Percentiles rank a stretch among this genome's conserved stretches.
Evolutionary conservation across 2,888 invertebrate species (phyloP).

Genomic region (Drosophila suboccidentalis): DNA sequence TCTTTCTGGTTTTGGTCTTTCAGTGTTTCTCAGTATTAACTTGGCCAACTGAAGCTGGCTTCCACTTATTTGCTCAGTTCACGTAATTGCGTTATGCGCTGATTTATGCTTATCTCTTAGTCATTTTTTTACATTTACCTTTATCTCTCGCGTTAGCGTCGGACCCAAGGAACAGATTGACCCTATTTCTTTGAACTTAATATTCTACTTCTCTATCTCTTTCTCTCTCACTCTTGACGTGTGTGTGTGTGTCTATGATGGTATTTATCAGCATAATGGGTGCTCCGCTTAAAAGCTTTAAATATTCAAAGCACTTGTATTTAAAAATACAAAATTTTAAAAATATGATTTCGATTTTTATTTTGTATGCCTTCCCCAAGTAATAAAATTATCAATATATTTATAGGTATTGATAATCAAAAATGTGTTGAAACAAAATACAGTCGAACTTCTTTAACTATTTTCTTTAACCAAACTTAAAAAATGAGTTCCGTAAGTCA

Average conservation of each 20-base stretch:
- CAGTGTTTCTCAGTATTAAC: conserved; percentile 3
- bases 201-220: conserved; percentile 22
- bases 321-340: too few species aligned
- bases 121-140: conserved; percentile 76
- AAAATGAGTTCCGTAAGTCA: too few species aligned
- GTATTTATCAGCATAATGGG: neutral
- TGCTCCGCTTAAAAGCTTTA: neutral
- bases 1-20: conserved; percentile 12
- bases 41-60: conserved; percentile 29
- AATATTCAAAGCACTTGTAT: neutral
- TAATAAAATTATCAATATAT: too few species aligned
- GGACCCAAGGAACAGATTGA: conserved; percentile 41
- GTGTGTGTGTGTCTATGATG: neutral
- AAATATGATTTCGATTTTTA: too few species aligned
- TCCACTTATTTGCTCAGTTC: conserved; percentile 26
- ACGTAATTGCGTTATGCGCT: conserved; percentile 74
- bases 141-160: conserved; percentile 41
- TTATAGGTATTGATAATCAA: too few species aligned
- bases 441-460: too few species aligned
- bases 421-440: too few species aligned
- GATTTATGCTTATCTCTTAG: conserved; percentile 76
- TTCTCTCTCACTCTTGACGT: neutral
- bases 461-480: too few species aligned
- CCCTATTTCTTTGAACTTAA: conserved; percentile 69
- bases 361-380: too few species aligned